Evolutionary conservation across 1,140 invertebrate genomes (phyloP).

Genomic region (Leptoteleia sp.): DNA sequence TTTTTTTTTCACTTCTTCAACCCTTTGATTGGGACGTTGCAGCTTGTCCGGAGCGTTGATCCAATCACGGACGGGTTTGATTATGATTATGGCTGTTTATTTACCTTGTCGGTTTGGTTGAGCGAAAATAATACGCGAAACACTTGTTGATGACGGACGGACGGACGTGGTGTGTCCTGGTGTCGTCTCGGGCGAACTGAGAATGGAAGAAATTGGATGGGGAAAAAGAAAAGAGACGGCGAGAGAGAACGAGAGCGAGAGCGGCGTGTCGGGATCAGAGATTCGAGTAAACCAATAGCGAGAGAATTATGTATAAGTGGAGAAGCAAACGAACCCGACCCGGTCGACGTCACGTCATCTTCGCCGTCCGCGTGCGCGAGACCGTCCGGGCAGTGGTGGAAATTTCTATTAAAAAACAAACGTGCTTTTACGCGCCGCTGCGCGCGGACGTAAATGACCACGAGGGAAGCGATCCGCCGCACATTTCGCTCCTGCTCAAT

Average conservation of each 20-base stretch:
- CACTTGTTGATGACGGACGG: constrained; percentile 14
- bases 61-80: neutral
- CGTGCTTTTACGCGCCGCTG: constrained; percentile 18
- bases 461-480: neutral
- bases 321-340: constrained; percentile 52
- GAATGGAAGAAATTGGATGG: constrained; percentile 8
- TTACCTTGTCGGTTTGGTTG: too few relatives aligned
- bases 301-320: constrained; percentile 39
- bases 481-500: neutral
- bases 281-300: constrained; percentile 42
- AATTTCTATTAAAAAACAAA: constrained; percentile 56
- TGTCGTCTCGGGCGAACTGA: constrained; percentile 6
- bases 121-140: neutral
- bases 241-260: neutral
- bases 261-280: constrained; percentile 10
- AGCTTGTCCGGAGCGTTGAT: too few relatives aligned
- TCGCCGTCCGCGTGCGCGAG: constrained; percentile 48
- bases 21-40: too few relatives aligned
- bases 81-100: too few relatives aligned
- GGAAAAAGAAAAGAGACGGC: neutral
- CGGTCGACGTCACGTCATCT: constrained; percentile 45
- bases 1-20: too few relatives aligned
- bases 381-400: constrained; percentile 39
- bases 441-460: constrained; percentile 2
- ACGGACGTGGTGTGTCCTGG: too few relatives aligned